These are phyloP conservation scores for Xiphophorus maculatus DNA, from an alignment of 2,113 vertebrate genomes.

Conservation along the genomic window DNA sequence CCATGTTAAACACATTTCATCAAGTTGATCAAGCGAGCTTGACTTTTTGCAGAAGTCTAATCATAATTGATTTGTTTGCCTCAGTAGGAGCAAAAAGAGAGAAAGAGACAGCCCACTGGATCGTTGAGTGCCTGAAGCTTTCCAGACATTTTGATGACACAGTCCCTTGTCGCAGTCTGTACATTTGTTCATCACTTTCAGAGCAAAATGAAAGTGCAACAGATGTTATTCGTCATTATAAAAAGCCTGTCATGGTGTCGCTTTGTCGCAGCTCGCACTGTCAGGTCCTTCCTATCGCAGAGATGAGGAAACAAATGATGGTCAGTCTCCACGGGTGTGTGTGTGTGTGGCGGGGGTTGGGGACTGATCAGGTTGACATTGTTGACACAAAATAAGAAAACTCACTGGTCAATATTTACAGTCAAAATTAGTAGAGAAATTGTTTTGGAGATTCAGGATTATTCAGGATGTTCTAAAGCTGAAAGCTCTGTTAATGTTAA, in stretches of 20 bases:
- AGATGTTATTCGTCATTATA: conserved; percentile 62
- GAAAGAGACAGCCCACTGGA: conserved; percentile 39
- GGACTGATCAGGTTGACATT: background rate
- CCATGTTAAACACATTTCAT: conserved; percentile 67
- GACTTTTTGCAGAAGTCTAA: conserved; percentile 55
- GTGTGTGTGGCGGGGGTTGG: background rate
- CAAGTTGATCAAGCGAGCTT: conserved; percentile 57
- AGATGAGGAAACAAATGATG: conserved; percentile 31
- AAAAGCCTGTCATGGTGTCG: conserved; percentile 40
- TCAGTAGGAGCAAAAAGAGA: conserved; percentile 11
- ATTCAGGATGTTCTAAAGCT: background rate
- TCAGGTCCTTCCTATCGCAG: conserved; percentile 35
- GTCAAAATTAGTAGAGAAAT: background rate
- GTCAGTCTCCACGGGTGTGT: background rate
- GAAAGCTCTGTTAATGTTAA: background rate
- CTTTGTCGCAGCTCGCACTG: conserved; percentile 17
- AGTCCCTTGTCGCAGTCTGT: conserved; percentile 43
- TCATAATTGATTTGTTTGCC: conserved; percentile 64
- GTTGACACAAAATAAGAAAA: conserved; percentile 10
- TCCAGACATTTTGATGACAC: conserved; percentile 62
- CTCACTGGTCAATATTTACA: conserved; percentile 11
- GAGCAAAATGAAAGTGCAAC: conserved; percentile 62
- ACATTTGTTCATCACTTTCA: conserved; percentile 69
- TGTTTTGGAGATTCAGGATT: no score
- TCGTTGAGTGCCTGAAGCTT: conserved; percentile 63